Evolutionary conservation across 1,140 invertebrate genomes (phyloP).

Genomic region (Yoshiicerus persimilis): DNA sequence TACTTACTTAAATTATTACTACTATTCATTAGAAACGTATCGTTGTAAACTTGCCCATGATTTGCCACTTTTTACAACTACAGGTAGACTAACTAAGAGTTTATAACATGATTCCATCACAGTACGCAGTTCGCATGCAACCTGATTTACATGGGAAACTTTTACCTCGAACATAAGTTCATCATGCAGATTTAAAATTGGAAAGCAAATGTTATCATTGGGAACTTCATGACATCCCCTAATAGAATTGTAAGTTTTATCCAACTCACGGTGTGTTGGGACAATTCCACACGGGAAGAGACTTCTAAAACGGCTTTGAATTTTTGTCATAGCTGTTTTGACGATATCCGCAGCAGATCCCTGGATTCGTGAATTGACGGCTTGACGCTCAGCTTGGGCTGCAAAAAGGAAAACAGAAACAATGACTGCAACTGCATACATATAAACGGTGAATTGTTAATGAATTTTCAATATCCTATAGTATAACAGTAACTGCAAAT

Average conservation of each 20-base stretch:
- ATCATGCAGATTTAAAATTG: conserved; percentile 84
- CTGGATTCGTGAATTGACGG: conserved; percentile 92
- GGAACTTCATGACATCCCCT: conserved; percentile 55
- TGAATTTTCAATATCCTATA: too few species aligned
- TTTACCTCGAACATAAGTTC: conserved; percentile 91
- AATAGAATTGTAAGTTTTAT: too few species aligned
- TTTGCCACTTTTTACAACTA: conserved; percentile 78
- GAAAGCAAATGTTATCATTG: conserved; percentile 51
- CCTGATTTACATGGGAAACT: conserved; percentile 59
- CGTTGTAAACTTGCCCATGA: conserved; percentile 68
- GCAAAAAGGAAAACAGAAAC: too few species aligned
- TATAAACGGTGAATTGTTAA: too few species aligned
- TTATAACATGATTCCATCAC: conserved; percentile 78
- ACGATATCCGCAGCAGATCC: conserved; percentile 94
- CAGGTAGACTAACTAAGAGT: conserved; percentile 75
- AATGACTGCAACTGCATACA: too few species aligned
- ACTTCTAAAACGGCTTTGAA: conserved; percentile 62
- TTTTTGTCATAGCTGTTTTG: conserved; percentile 82
- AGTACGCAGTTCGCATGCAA: conserved; percentile 68
- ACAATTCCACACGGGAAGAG: conserved; percentile 47
- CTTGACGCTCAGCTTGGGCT: conserved; percentile 91
- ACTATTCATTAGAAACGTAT: not conserved
- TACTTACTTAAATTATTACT: not conserved
- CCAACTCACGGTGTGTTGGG: conserved; percentile 27
- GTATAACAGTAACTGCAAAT: too few species aligned